These are phyloP conservation scores for Panopea generosa DNA, from an alignment of 2,888 invertebrate species.

Conservation along the genomic window DNA sequence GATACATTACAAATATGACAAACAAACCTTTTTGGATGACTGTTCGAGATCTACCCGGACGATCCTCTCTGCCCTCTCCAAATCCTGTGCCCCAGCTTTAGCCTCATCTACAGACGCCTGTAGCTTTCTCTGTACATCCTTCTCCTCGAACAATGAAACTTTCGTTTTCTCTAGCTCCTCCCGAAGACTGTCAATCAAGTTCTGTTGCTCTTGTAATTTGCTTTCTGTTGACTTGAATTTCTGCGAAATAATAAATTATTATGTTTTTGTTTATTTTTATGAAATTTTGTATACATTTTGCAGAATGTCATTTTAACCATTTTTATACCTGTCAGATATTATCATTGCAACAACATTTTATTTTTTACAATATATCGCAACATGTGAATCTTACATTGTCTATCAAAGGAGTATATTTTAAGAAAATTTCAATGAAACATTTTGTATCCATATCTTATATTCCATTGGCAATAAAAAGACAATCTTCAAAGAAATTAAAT, in stretches of 20 bases:
- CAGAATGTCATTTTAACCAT: too few species aligned
- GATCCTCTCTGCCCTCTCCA: constrained; percentile 82
- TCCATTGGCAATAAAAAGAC: too few species aligned
- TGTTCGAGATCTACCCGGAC: constrained; percentile 84
- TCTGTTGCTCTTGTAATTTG: constrained; percentile 78
- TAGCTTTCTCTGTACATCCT: constrained; percentile 75
- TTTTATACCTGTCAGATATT: too few species aligned
- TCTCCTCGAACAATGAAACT: constrained; percentile 71
- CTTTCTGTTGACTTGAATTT: constrained; percentile 83
- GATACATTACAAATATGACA: too few species aligned
- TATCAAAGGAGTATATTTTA: too few species aligned
- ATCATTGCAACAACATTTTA: too few species aligned
- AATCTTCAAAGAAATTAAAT: too few species aligned
- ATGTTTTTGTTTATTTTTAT: neutral
- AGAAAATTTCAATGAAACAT: too few species aligned
- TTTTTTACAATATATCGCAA: too few species aligned
- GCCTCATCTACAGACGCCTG: constrained; percentile 76
- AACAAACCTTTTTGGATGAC: constrained; percentile 78
- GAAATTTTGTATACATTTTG: too few species aligned
- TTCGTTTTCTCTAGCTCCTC: constrained; percentile 81
- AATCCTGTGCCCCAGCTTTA: constrained; percentile 78
- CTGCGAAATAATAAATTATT: constrained; percentile 60
- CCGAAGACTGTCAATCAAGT: constrained; percentile 75
- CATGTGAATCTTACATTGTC: too few species aligned
- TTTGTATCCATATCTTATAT: too few species aligned